phyloP scores from a whole-genome alignment of 1,140 invertebrate species.

The Philopotamus ludificatus region DNA sequence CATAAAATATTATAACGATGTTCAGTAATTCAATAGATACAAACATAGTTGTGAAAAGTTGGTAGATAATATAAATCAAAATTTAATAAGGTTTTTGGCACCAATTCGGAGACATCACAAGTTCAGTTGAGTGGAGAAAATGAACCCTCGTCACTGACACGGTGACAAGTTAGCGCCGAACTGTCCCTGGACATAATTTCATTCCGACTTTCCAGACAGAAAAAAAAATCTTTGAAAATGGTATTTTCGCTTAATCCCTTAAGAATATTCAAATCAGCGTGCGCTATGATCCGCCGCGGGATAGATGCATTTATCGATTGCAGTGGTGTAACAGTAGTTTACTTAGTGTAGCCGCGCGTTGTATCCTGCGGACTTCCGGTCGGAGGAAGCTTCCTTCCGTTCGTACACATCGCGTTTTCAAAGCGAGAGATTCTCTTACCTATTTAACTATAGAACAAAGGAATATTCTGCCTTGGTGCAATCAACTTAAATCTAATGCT shows the following conservation, averaged over 20 bases:
- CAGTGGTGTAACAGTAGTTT: not conserved
- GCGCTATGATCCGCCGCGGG: too few species aligned
- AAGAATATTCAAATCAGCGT: too few species aligned
- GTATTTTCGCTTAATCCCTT: too few species aligned
- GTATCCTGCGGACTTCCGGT: conserved; percentile 4
- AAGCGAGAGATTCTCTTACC: not conserved
- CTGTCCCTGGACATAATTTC: not conserved
- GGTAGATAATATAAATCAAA: not conserved
- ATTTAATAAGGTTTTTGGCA: not conserved
- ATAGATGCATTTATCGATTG: conserved; percentile 3
- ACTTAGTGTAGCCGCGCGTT: not conserved
- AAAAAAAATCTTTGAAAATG: not conserved
- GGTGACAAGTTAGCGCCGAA: not conserved
- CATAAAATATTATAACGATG: too few species aligned
- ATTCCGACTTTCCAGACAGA: not conserved
- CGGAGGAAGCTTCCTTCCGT: not conserved
- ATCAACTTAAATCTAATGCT: not conserved
- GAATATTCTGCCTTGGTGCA: not conserved
- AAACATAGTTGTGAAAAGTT: too few species aligned
- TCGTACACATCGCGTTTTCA: not conserved
- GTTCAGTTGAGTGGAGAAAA: not conserved
- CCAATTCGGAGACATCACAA: not conserved
- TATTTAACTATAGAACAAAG: not conserved
- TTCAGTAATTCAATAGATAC: too few species aligned
- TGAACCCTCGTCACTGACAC: not conserved